Base-by-base conservation (phyloP, 2,113 vertebrate species). In the Syrrhaptes paradoxus region DNA sequence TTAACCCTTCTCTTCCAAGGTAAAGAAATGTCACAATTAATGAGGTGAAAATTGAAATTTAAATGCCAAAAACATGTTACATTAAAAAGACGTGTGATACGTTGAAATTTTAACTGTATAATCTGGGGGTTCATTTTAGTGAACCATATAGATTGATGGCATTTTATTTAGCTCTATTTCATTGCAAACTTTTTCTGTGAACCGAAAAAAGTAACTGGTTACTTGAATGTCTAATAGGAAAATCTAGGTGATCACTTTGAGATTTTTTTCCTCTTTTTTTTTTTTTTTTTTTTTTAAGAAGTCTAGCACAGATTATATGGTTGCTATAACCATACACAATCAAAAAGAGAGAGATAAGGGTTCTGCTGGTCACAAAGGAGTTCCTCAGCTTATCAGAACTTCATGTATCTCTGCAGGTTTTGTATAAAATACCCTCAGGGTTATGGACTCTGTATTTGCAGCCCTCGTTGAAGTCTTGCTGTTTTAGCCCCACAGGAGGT, bases 1-100 rank as follows among this genome's bases (percentile, higher is more conserved):
- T 97, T 97, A 95, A 93, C 55, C 54, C 87, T 94, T 89, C 92
- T 72, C 38, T 31, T 89, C 80, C 77, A 29, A 65, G 82, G 73
- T 17, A 62, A n/a, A 52, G 48, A 61, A 71, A 18, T 46, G 0
- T 17, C 65, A 14, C 29, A 2, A 2, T 13, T 54, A 28, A 57
- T 3, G 52, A 93, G 90, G 73, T 70, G 49, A 83, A 65, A 92
- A 41, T 13, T 58, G 61, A 49, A 34, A 85, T 82, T 59, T 7
- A 49, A 94, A 32, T 48, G 73, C 82, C 43, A 54, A 67, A 38
- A 75, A 0, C 1, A 18, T 10, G 13, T 41, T 14, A 11, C 0
- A 0, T 38, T 61, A 8, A 67, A 72, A 61, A 29, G 25, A 6
- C 20, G 13, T 7, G 4, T 38, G 34, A 32, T 65, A 13, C 10